These are phyloP conservation scores for Oreotrochilus melanogaster DNA, from an alignment of 2,113 vertebrate genomes.

Conservation along the genomic window DNA sequence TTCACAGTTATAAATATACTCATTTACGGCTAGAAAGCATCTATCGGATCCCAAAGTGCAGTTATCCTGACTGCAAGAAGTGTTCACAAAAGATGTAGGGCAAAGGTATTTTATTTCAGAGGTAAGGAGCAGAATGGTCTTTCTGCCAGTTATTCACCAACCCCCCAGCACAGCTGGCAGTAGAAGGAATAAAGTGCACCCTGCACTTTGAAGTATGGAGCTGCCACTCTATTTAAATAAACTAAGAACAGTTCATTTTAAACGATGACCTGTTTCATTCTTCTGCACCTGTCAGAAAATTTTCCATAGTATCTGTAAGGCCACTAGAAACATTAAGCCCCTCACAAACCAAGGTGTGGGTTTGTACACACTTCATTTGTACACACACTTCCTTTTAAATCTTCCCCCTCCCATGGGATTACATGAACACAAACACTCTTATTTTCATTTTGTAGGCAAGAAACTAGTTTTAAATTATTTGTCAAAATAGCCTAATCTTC, in stretches of 20 bases:
- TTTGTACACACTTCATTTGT: background rate
- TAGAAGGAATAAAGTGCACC: background rate
- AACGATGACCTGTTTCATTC: background rate
- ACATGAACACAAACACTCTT: background rate
- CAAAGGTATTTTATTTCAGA: background rate
- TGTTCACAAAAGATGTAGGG: background rate
- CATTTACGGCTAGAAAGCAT: background rate
- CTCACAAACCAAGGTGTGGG: background rate
- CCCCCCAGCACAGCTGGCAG: background rate
- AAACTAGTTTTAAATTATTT: background rate
- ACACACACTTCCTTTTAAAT: background rate
- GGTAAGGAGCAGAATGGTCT: fast-evolving
- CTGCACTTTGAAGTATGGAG: background rate
- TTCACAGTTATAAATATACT: background rate
- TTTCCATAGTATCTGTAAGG: background rate
- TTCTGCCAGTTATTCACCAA: background rate
- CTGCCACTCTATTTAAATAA: background rate
- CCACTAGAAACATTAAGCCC: background rate
- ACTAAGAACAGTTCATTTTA: background rate
- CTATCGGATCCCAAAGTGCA: background rate
- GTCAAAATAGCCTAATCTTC: background rate
- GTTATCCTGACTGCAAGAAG: background rate
- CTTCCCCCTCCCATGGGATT: background rate
- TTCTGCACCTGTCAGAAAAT: background rate
- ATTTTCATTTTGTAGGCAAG: background rate